Percentiles rank a stretch among this genome's conserved stretches.
These are phyloP conservation scores for Loripinus fragilis DNA, from an alignment of 2,888 invertebrate species.

Conservation along the genomic window DNA sequence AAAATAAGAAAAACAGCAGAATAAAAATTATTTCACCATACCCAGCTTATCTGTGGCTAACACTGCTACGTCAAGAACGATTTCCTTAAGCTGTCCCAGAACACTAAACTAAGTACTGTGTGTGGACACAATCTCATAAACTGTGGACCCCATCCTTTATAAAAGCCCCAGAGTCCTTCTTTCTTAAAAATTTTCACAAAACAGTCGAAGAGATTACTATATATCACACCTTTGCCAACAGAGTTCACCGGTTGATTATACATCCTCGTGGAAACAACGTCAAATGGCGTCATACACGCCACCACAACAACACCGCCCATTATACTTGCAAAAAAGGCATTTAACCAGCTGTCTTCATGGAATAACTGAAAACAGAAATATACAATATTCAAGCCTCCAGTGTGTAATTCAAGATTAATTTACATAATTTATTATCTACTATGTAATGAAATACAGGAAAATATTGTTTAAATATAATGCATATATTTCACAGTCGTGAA, in stretches of 20 bases:
- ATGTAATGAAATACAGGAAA: too few species aligned
- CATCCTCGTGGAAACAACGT: slow-evolving; percentile 93
- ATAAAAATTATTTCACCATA: too few species aligned
- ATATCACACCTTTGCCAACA: slow-evolving; percentile 86
- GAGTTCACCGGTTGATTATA: slow-evolving; percentile 91
- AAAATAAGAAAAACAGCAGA: too few species aligned
- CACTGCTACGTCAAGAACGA: slow-evolving; percentile 21
- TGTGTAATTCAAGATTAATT: too few species aligned
- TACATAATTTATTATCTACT: too few species aligned
- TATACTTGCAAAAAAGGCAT: slow-evolving; percentile 90
- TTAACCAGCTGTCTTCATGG: slow-evolving; percentile 86
- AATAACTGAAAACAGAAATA: slow-evolving; percentile 84
- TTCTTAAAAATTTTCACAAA: slow-evolving; percentile 89
- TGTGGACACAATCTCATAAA: slow-evolving; percentile 96
- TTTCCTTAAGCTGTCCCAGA: slow-evolving; percentile 89
- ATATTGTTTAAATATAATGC: too few species aligned
- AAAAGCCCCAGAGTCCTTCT: slow-evolving; percentile 92
- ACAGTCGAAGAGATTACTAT: slow-evolving; percentile 91
- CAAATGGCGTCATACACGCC: slow-evolving; percentile 93
- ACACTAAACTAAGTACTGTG: slow-evolving; percentile 92
- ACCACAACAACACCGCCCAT: slow-evolving; percentile 92
- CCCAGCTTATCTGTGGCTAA: too few species aligned
- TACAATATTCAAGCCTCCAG: too few species aligned
- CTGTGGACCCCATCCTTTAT: slow-evolving; percentile 94
- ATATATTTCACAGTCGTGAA: too few species aligned